Percentiles rank a stretch among this genome's conserved stretches.
These are phyloP conservation scores for Xerus rutilus DNA, from an alignment of 2,797 vertebrate genomes.

Conservation along the genomic window DNA sequence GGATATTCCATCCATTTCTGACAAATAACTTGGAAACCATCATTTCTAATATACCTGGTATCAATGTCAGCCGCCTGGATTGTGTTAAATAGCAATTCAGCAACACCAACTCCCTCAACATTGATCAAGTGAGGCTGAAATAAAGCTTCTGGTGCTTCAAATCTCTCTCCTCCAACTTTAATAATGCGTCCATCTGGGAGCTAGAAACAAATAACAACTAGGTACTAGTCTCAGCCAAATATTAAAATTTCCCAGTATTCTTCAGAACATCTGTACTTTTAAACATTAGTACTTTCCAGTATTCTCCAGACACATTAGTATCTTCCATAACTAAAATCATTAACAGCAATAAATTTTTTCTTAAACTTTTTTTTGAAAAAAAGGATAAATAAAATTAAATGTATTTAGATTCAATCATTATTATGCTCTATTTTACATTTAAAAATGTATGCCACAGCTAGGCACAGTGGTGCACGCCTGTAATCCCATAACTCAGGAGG, in stretches of 20 bases:
- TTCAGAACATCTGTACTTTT: neutral
- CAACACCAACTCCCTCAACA: conserved; percentile 98
- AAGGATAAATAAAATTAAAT: neutral
- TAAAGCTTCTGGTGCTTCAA: conserved; percentile 98
- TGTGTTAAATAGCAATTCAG: conserved; percentile 99
- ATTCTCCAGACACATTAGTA: neutral
- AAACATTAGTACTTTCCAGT: neutral
- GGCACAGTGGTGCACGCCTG: too few relatives aligned
- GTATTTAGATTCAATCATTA: neutral
- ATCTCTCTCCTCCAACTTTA: conserved; percentile 98
- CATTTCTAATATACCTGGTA: conserved; percentile 91
- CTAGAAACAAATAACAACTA: conserved; percentile 86
- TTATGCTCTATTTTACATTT: conserved; percentile 25
- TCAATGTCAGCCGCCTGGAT: conserved; percentile 99
- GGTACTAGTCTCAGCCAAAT: conserved; percentile 24
- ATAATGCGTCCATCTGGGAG: conserved; percentile 98
- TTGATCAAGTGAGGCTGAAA: conserved; percentile 99
- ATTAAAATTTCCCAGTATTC: neutral
- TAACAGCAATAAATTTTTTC: neutral
- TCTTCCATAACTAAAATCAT: conserved; percentile 37
- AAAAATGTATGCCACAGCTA: neutral
- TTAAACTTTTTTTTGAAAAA: neutral
- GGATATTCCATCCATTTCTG: neutral
- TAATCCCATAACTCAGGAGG: too few relatives aligned
- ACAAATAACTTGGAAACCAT: conserved; percentile 2